Percentiles rank a stretch among this genome's conserved stretches.
Evolutionary conservation across 1,140 invertebrate species (phyloP).

Genomic region (Tribolium castaneum): DNA sequence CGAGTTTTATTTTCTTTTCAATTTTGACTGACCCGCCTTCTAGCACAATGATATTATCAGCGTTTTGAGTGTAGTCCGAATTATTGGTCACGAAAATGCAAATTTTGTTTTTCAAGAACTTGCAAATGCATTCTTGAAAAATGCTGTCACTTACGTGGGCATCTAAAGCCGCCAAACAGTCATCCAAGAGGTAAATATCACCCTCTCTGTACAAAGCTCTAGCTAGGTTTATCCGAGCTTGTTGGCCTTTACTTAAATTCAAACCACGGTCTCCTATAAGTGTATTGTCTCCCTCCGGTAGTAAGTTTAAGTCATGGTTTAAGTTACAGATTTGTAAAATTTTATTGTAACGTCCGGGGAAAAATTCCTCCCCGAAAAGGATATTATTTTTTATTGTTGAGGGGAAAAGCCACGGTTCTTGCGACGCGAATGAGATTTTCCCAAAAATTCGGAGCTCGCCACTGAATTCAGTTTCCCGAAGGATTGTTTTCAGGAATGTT

Average conservation of each 20-base stretch:
- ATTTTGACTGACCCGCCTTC: slow-evolving; percentile 65
- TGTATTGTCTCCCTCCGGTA: slow-evolving; percentile 79
- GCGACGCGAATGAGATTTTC: slow-evolving; percentile 70
- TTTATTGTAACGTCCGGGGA: slow-evolving; percentile 66
- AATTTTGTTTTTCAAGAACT: slow-evolving; percentile 77
- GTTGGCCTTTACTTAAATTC: slow-evolving; percentile 89
- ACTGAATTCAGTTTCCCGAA: slow-evolving; percentile 71
- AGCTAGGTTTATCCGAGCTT: slow-evolving; percentile 87
- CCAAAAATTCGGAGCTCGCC: slow-evolving; percentile 62
- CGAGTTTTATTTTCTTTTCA: too few species aligned
- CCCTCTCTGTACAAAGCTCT: slow-evolving; percentile 82
- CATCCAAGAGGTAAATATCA: slow-evolving; percentile 86
- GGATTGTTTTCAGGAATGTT: slow-evolving; percentile 75
- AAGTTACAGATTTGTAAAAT: slow-evolving; percentile 73
- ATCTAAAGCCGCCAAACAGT: slow-evolving; percentile 86
- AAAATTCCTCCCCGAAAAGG: slow-evolving; percentile 67
- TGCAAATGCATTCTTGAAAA: slow-evolving; percentile 77
- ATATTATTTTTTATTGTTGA: slow-evolving; percentile 71
- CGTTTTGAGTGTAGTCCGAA: slow-evolving; percentile 82
- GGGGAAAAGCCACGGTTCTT: slow-evolving; percentile 73
- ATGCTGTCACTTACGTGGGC: slow-evolving; percentile 76
- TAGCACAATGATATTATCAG: slow-evolving; percentile 74
- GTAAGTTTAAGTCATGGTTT: slow-evolving; percentile 75
- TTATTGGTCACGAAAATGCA: slow-evolving; percentile 89
- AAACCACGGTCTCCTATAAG: slow-evolving; percentile 86